These are phyloP conservation scores for Leptodactylus fuscus DNA, from an alignment of 2,113 vertebrate genomes.

Conservation along the genomic window DNA sequence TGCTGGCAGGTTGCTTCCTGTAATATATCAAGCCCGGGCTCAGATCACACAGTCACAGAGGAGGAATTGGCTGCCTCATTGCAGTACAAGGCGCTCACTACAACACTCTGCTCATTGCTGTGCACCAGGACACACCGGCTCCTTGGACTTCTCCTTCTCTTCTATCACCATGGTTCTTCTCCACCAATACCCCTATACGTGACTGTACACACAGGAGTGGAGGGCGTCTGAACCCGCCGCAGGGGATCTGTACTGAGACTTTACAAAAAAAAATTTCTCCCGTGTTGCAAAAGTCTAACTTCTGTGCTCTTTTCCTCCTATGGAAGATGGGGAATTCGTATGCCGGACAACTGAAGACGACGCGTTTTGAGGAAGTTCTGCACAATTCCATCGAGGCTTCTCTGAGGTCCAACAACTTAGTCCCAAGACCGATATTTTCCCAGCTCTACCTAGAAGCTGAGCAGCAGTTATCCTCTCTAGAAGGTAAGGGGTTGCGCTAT, in stretches of 20 bases:
- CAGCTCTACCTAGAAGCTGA: slow-evolving; percentile 95
- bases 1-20: slow-evolving; percentile 77
- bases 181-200: background rate
- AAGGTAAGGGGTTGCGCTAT: slow-evolving; percentile 75
- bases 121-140: slow-evolving; percentile 5
- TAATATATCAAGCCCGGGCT: slow-evolving; percentile 68
- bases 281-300: slow-evolving; percentile 56
- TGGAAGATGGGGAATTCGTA: slow-evolving; percentile 95
- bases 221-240: background rate
- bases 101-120: background rate
- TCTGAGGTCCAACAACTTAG: slow-evolving; percentile 88
- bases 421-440: slow-evolving; percentile 92
- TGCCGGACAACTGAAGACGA: slow-evolving; percentile 90
- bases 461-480: slow-evolving; percentile 77
- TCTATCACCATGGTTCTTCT: slow-evolving; percentile 21
- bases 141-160: background rate
- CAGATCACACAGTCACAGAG: slow-evolving; percentile 48
- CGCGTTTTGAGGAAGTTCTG: slow-evolving; percentile 93
- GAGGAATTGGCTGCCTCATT: slow-evolving; percentile 27
- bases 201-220: background rate
- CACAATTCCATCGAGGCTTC: slow-evolving; percentile 97
- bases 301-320: background rate
- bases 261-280: slow-evolving; percentile 38
- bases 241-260: background rate
- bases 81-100: slow-evolving; percentile 14